Percentiles rank a stretch among this genome's conserved stretches.
Conservation (phyloP, 2,113 vertebrate species). For the Pachyramphus minor region DNA sequence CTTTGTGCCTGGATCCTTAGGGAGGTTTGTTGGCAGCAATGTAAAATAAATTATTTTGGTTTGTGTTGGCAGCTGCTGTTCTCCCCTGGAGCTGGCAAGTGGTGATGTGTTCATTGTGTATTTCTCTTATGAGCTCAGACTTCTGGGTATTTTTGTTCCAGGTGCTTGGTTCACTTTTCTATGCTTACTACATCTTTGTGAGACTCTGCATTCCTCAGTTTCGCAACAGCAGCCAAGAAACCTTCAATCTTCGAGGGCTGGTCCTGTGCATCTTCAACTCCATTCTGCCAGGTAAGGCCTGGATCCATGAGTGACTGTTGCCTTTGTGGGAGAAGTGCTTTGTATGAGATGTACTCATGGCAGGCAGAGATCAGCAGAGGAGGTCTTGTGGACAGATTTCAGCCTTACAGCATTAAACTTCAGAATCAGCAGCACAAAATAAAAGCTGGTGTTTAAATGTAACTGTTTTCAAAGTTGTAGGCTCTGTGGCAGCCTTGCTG, state of each 20-base stretch:
- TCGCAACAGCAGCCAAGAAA: slow-evolving; percentile 83
- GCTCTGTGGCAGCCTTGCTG: background rate
- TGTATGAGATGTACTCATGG: background rate
- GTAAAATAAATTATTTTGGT: background rate
- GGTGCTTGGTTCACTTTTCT: slow-evolving; percentile 92
- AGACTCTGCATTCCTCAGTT: slow-evolving; percentile 90
- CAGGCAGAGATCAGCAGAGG: background rate
- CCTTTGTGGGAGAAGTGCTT: background rate
- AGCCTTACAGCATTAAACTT: background rate
- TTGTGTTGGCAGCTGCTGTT: background rate
- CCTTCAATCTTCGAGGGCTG: slow-evolving; percentile 85
- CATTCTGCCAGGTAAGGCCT: slow-evolving; percentile 86
- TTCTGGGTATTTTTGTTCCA: slow-evolving; percentile 38
- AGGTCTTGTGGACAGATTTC: background rate
- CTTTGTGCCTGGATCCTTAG: background rate
- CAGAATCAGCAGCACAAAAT: background rate
- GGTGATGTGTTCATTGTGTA: background rate
- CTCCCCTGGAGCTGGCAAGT: background rate
- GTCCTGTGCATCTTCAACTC: slow-evolving; percentile 95
- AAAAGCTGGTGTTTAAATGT: background rate
- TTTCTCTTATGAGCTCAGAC: background rate
- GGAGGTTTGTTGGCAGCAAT: background rate
- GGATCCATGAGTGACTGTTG: background rate
- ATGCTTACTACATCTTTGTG: slow-evolving; percentile 91
- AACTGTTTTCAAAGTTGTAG: background rate